Conservation (phyloP, 2,113 vertebrate genomes). For the Romanogobio albipinnatus region DNA sequence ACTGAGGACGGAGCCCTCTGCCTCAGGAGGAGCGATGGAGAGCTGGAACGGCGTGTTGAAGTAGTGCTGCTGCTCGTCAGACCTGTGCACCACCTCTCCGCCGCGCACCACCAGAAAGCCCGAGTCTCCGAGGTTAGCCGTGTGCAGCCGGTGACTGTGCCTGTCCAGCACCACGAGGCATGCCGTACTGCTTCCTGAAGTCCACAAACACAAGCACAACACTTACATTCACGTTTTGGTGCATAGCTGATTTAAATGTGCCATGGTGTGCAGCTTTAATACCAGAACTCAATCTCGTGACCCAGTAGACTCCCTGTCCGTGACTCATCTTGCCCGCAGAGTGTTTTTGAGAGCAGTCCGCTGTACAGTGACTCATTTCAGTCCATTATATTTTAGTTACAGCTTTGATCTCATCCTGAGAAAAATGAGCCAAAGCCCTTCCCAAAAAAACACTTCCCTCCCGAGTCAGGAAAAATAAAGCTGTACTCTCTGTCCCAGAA, state of each 20-base stretch:
- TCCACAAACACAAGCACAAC: too few species aligned
- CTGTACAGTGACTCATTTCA: constrained; percentile 64
- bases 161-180: constrained; percentile 93
- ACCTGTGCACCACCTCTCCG: constrained; percentile 95
- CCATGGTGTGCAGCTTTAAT: neutral
- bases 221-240: too few species aligned
- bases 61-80: constrained; percentile 95
- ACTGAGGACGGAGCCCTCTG: constrained; percentile 88
- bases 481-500: constrained; percentile 54
- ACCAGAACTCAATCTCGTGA: neutral
- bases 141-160: constrained; percentile 91
- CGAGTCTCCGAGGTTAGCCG: constrained; percentile 94
- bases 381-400: constrained; percentile 57
- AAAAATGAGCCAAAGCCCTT: neutral
- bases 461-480: constrained; percentile 55
- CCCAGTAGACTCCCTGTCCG: constrained; percentile 60
- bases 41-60: constrained; percentile 96
- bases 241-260: too few species aligned
- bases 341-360: constrained; percentile 53
- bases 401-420: constrained; percentile 27
- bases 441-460: constrained; percentile 53
- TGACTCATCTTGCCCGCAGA: constrained; percentile 63
- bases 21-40: constrained; percentile 92
- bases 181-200: constrained; percentile 63
- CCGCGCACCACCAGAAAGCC: constrained; percentile 95